These are phyloP conservation scores for Coelinius sp. DNA, from an alignment of 2,888 invertebrate species.

Conservation along the genomic window DNA sequence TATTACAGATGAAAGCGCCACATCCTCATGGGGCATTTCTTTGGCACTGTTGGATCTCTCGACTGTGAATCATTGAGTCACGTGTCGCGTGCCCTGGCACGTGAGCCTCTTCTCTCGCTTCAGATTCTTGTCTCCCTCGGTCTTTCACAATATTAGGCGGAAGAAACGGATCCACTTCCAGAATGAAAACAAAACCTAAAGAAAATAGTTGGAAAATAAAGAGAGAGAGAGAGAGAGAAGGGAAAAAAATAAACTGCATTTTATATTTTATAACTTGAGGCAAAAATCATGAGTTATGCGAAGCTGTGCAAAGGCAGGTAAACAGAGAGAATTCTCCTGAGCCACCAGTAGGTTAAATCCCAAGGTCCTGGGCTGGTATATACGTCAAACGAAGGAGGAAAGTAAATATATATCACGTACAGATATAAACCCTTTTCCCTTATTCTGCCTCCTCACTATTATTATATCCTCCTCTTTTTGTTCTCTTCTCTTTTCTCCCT, in stretches of 20 bases:
- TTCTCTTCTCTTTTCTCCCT: conserved; percentile 22
- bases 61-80: conserved; percentile 44
- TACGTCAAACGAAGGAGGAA: conserved; percentile 50
- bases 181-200: conserved; percentile 32
- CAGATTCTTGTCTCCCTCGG: conserved; percentile 10
- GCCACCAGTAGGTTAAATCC: conserved; percentile 69
- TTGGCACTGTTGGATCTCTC: conserved; percentile 23
- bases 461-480: conserved; percentile 25
- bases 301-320: not conserved
- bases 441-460: conserved; percentile 26
- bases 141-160: conserved; percentile 6
- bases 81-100: conserved; percentile 46
- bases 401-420: conserved; percentile 43
- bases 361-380: conserved; percentile 63
- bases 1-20: conserved; percentile 12
- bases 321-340: conserved; percentile 56
- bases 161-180: conserved; percentile 11
- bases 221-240: conserved; percentile 41
- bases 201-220: conserved; percentile 35
- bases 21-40: conserved; percentile 29
- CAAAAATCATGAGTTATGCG: not conserved
- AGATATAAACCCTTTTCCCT: conserved; percentile 26
- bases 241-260: conserved; percentile 34
- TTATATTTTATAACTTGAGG: not conserved
- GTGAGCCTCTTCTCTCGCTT: conserved; percentile 8